Evolutionary conservation across 2,797 vertebrate genomes (phyloP).

Genomic region (Chanos chanos): DNA sequence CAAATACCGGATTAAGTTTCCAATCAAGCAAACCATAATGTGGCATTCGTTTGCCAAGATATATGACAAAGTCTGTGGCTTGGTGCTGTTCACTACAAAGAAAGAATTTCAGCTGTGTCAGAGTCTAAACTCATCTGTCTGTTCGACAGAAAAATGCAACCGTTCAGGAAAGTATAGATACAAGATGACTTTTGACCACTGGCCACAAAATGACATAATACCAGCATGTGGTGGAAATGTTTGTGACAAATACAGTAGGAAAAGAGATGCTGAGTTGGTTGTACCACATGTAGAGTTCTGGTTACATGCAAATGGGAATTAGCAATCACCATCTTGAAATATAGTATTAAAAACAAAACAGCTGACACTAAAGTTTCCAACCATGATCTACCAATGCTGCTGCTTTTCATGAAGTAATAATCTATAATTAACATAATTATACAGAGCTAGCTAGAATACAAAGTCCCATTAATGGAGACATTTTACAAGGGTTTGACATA

Average conservation of each 20-base stretch:
- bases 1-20: conserved; percentile 59
- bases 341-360: conserved; percentile 21
- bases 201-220: conserved; percentile 67
- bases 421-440: conserved; percentile 52
- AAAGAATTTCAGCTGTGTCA: conserved; percentile 59
- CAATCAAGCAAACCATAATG: conserved; percentile 69
- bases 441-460: conserved; percentile 39
- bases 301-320: conserved; percentile 43
- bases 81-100: conserved; percentile 56
- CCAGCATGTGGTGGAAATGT: conserved; percentile 65
- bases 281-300: conserved; percentile 49
- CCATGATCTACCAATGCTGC: conserved; percentile 43
- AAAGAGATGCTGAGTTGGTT: conserved; percentile 49
- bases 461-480: conserved; percentile 43
- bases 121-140: conserved; percentile 60
- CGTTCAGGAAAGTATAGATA: conserved; percentile 62
- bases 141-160: conserved; percentile 58
- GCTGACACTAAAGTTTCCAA: conserved; percentile 44
- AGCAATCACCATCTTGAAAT: too few relatives aligned
- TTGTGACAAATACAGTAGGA: conserved; percentile 39
- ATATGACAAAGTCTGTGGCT: conserved; percentile 61
- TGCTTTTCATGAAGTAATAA: conserved; percentile 43
- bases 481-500: conserved; percentile 22
- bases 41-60: conserved; percentile 66
- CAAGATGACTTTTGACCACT: conserved; percentile 63